These are phyloP conservation scores for Leptinotarsa lineolata DNA, from an alignment of 1,140 invertebrate genomes.

Conservation along the genomic window DNA sequence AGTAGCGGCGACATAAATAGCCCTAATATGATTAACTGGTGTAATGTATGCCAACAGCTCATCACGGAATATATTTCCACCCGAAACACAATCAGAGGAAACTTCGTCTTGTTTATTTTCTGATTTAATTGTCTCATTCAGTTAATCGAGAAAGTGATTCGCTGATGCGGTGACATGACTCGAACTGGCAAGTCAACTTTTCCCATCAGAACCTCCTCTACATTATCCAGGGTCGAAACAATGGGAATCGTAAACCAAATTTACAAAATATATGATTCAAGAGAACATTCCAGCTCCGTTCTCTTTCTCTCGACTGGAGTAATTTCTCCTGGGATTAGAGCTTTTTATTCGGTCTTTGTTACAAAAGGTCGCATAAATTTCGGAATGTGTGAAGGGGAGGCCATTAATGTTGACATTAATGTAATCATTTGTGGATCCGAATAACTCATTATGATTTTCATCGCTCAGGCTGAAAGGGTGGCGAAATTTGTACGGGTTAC, in stretches of 20 bases:
- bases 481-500: neutral
- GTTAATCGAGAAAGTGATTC: too few relatives aligned
- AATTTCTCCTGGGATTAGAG: constrained; percentile 24
- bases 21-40: too few relatives aligned
- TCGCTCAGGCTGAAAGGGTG: neutral
- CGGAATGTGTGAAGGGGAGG: constrained; percentile 12
- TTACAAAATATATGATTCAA: constrained; percentile 10
- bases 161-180: too few relatives aligned
- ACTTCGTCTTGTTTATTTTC: too few relatives aligned
- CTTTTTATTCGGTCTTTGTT: constrained; percentile 25
- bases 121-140: too few relatives aligned
- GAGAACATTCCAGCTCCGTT: neutral
- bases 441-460: constrained; percentile 11
- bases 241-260: neutral
- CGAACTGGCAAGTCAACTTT: too few relatives aligned
- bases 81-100: too few relatives aligned
- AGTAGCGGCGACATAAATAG: too few relatives aligned
- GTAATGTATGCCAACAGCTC: too few relatives aligned
- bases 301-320: constrained; percentile 4
- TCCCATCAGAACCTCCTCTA: too few relatives aligned
- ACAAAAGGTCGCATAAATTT: constrained; percentile 21
- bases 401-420: constrained; percentile 22
- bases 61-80: too few relatives aligned
- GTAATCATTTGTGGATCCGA: constrained; percentile 24
- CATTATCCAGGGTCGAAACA: neutral